Evolutionary conservation across 1,140 invertebrate genomes (phyloP), one percentile per base, ranked within the genome.

Genomic region (Drosophila littoralis): DNA sequence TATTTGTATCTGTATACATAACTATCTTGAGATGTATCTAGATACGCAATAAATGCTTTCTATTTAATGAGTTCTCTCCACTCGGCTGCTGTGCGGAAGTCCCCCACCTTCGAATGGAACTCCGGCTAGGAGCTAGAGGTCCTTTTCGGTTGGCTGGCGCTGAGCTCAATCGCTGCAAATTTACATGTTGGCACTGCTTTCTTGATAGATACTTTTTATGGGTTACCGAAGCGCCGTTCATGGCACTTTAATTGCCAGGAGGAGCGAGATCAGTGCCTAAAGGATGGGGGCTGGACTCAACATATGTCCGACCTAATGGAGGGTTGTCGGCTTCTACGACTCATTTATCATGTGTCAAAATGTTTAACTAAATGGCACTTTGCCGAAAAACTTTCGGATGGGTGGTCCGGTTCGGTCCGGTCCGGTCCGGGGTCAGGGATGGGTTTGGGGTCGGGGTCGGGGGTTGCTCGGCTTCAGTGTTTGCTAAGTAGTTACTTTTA

Each of bases 401-500:
- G 50, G 38, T 13, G 17, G 32, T 6, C 10, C 32, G 12, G 3
- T 12, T 40, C 6, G 28, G 32, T 8, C 1, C 12, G 36, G 22
- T 7, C 22, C 1, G 8, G 6, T 17, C 3, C 13, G 33, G 10
- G 7, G 10, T 2, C 1, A 6, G 12, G 32, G 43, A 12, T 6
- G n/a, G n/a, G n/a, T 10, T 6, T 12, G 42, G 10, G 12, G 13
- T n/a, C 12, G 12, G 5, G 42, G 5, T 9, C 36, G 42, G 28
- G 12, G 8, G 7, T 46, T 6, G 51, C 7, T 33, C 50, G 55
- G 38, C 54, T 51, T 38, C 66, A 58, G 77, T 86, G 84, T 88
- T 90, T 88, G 85, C 84, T 81, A 89, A 90, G 84, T 90, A 88
- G 84, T 89, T 88, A 90, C 81, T 84, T 89, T 88, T 86, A 89